Conservation (phyloP, 2,113 vertebrate genomes). For the Cochlearius cochlearius region DNA sequence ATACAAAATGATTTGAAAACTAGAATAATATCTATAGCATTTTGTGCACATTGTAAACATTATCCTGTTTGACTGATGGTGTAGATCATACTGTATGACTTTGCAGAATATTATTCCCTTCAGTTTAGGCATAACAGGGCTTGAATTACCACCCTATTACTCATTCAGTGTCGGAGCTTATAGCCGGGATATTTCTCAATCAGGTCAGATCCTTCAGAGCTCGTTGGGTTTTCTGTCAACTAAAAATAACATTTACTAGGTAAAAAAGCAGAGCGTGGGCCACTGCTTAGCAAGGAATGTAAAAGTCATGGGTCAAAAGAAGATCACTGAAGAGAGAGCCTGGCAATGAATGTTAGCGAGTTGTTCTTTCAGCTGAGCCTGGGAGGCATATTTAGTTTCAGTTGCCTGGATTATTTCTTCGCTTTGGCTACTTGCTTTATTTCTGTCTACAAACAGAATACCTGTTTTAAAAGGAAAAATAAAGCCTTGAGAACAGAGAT, state of each 20-base stretch:
- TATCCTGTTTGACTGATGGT: slow-evolving; percentile 1
- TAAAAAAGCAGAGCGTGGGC: background rate
- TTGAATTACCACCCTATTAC: slow-evolving; percentile 10
- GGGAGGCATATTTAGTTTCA: background rate
- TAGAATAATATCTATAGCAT: background rate
- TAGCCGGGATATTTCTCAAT: background rate
- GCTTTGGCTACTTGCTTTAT: background rate
- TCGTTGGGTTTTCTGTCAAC: slow-evolving; percentile 6
- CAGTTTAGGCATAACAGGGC: background rate
- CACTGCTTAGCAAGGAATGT: background rate
- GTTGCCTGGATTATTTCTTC: background rate
- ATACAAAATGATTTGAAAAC: background rate
- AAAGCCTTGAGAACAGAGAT: background rate
- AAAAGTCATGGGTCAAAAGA: slow-evolving; percentile 9
- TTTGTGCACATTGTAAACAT: background rate
- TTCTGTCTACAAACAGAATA: background rate
- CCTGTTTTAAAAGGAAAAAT: background rate
- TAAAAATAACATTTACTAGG: background rate
- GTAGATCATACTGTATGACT: background rate
- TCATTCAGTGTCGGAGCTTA: background rate
- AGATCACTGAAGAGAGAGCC: background rate
- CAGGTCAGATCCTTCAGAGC: slow-evolving; percentile 14
- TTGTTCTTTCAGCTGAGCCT: background rate
- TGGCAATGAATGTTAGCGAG: background rate
- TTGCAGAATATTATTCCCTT: slow-evolving; percentile 10